phyloP scores from a whole-genome alignment of 2,888 invertebrate species.

The Cynaeus angustus region DNA sequence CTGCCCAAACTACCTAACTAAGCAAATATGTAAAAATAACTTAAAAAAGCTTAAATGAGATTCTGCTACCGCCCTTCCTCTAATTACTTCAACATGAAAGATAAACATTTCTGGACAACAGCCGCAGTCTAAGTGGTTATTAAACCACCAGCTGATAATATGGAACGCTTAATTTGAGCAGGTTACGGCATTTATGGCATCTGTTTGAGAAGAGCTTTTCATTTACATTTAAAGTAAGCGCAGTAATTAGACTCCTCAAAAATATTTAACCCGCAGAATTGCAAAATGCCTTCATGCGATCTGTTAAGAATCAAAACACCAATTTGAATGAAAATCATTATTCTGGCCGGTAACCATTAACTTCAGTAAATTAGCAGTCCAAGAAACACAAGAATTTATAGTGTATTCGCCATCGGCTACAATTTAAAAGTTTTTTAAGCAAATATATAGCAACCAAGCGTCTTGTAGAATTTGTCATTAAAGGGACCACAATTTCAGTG shows the following conservation, averaged over 20 bases:
- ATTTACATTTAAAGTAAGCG: slow-evolving; percentile 1
- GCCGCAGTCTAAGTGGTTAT: slow-evolving; percentile 16
- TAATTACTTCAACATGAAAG: slow-evolving; percentile 24
- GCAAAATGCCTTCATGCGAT: too few species aligned
- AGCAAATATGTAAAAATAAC: not conserved
- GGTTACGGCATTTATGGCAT: slow-evolving; percentile 16
- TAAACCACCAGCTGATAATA: slow-evolving; percentile 14
- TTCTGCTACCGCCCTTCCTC: not conserved
- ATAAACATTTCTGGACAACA: slow-evolving; percentile 33
- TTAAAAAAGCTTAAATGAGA: not conserved
- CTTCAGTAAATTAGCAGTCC: too few species aligned
- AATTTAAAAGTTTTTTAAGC: slow-evolving; percentile 3
- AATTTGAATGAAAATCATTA: too few species aligned
- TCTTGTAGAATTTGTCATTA: slow-evolving; percentile 11
- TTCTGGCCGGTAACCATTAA: too few species aligned
- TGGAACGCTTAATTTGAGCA: slow-evolving; percentile 15
- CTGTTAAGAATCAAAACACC: too few species aligned
- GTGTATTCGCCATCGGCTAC: not conserved
- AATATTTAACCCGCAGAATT: too few species aligned
- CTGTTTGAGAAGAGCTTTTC: slow-evolving; percentile 15
- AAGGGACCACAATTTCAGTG: slow-evolving; percentile 8
- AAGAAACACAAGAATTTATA: not conserved
- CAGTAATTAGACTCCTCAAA: slow-evolving; percentile 5
- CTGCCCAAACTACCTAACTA: not conserved
- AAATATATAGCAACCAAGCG: not conserved